A percentile compares a stretch with the other conserved stretches of the same genome.
Conservation (phyloP, 2,888 invertebrate species). For the Sthenelais limicola region DNA sequence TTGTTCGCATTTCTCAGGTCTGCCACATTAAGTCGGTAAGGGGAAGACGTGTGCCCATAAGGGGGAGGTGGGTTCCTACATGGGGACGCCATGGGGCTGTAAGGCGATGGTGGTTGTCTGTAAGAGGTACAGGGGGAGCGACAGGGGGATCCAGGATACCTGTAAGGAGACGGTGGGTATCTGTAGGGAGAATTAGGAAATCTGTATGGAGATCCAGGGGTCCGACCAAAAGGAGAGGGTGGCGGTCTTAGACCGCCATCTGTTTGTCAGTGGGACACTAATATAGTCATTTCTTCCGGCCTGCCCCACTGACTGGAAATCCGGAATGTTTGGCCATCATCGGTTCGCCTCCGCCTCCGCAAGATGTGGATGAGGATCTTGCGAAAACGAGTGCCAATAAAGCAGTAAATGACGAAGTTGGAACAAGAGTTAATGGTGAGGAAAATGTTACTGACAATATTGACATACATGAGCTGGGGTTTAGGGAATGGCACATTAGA, state of each 20-base stretch:
- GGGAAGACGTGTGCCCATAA: background rate
- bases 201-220: conserved; percentile 23
- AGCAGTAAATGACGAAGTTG: conserved; percentile 54
- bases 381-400: conserved; percentile 51
- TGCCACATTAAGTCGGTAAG: conserved; percentile 22
- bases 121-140: background rate
- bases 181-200: conserved; percentile 16
- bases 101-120: background rate
- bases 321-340: conserved; percentile 31
- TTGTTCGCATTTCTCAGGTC: conserved; percentile 23
- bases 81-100: conserved; percentile 21
- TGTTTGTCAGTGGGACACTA: conserved; percentile 36
- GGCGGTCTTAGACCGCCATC: conserved; percentile 28
- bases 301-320: conserved; percentile 33
- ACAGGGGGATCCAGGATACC: conserved; percentile 10
- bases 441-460: conserved; percentile 49
- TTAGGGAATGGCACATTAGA: conserved; percentile 36
- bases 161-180: conserved; percentile 28
- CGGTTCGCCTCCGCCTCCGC: conserved; percentile 30
- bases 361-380: conserved; percentile 48
- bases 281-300: conserved; percentile 32
- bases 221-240: conserved; percentile 23
- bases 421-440: conserved; percentile 52
- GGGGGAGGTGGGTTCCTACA: background rate
- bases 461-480: conserved; percentile 45